Evolutionary conservation across 2,113 vertebrate genomes (phyloP).

Genomic region (Ceyx margarethae): DNA sequence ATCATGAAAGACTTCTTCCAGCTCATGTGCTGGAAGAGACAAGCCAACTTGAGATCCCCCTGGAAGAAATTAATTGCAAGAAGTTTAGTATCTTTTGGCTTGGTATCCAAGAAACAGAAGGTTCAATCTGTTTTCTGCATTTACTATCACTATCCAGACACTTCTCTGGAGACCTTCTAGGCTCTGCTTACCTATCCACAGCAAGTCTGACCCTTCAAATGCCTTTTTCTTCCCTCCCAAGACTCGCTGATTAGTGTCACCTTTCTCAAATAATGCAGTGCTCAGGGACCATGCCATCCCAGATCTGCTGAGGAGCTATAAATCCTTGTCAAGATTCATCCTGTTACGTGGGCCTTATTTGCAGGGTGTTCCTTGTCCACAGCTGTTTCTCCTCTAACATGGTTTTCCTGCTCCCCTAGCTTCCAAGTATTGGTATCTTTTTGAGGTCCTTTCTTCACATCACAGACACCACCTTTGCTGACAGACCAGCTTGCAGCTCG

Average conservation of each 20-base stretch:
- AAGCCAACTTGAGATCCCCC: not conserved
- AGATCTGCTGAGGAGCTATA: not conserved
- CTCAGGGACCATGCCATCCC: not conserved
- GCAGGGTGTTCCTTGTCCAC: not conserved
- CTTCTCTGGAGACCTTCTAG: not conserved
- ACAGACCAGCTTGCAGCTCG: not conserved
- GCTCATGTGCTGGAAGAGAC: not conserved
- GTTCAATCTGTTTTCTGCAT: not conserved
- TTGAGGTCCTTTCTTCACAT: not conserved
- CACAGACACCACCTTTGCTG: rapidly evolving
- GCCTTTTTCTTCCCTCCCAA: not conserved
- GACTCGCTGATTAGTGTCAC: not conserved
- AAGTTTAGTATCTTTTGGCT: not conserved
- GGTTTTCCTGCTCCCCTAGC: not conserved
- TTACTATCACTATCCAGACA: not conserved
- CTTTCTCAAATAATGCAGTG: not conserved
- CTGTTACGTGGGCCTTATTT: not conserved
- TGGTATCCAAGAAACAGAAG: not conserved
- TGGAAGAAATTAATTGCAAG: not conserved
- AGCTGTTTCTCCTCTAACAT: not conserved
- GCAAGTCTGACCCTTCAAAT: not conserved
- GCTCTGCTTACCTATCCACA: not conserved
- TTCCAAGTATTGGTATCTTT: not conserved
- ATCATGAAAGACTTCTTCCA: not conserved
- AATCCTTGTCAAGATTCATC: not conserved